Conservation (phyloP, 2,113 vertebrate genomes). For the Coptodon bakossiorum region DNA sequence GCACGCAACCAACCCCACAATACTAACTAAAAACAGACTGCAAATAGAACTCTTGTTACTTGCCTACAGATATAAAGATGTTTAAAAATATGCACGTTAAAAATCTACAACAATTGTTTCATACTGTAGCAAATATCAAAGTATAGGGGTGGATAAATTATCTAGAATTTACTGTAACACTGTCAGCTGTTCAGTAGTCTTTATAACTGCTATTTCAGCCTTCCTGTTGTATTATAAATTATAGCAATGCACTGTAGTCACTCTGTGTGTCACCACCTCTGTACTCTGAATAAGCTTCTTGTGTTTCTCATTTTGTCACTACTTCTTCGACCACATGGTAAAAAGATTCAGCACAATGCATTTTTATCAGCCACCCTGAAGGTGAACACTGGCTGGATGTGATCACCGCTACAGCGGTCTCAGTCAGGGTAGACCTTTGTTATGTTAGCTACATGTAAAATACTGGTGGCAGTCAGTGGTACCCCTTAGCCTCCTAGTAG, state of each 20-base stretch:
- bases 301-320: background rate
- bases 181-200: background rate
- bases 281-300: background rate
- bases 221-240: background rate
- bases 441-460: background rate
- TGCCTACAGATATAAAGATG: background rate
- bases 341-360: rapidly evolving
- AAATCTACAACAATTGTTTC: background rate
- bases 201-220: background rate
- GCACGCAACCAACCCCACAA: background rate
- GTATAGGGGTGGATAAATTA: background rate
- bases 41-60: background rate
- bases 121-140: background rate
- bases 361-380: background rate
- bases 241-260: background rate
- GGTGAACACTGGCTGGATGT: background rate
- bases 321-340: background rate
- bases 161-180: background rate
- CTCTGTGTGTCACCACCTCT: background rate
- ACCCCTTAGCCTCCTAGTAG: background rate
- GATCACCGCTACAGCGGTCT: background rate
- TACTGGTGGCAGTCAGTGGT: background rate
- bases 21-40: background rate
- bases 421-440: background rate
- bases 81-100: background rate